Percentiles rank a stretch among this genome's conserved stretches.
Evolutionary conservation across 1,140 invertebrate species (phyloP).

Genomic region (Sinella curviseta): DNA sequence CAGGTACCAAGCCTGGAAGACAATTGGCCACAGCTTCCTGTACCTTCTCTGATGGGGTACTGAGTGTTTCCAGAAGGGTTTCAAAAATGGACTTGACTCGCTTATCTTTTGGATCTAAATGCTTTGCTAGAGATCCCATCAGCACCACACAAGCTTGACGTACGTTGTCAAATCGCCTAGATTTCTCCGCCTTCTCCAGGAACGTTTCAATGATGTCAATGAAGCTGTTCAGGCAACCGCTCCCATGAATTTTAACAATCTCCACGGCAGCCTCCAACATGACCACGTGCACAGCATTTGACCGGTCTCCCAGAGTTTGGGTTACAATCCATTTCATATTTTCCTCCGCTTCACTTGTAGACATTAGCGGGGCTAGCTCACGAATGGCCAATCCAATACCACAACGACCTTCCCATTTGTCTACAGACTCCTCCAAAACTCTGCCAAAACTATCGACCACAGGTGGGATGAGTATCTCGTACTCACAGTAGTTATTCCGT

Average conservation of each 20-base stretch:
- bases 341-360: slow-evolving; percentile 1
- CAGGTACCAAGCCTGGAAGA: slow-evolving; percentile 86
- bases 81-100: slow-evolving; percentile 88
- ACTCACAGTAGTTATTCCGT: slow-evolving; percentile 63
- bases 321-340: slow-evolving; percentile 72
- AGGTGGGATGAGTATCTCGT: slow-evolving; percentile 79
- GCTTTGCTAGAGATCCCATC: slow-evolving; percentile 92
- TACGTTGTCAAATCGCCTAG: slow-evolving; percentile 85
- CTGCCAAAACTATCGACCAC: slow-evolving; percentile 89
- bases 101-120: slow-evolving; percentile 86
- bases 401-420: slow-evolving; percentile 82
- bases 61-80: slow-evolving; percentile 84
- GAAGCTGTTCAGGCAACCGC: slow-evolving; percentile 71
- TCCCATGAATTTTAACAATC: slow-evolving; percentile 84
- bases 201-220: slow-evolving; percentile 88
- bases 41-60: slow-evolving; percentile 94
- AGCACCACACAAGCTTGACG: slow-evolving; percentile 94
- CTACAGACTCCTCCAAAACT: slow-evolving; percentile 77
- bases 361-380: slow-evolving; percentile 70
- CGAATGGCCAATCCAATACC: slow-evolving; percentile 81
- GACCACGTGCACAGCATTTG: slow-evolving; percentile 75
- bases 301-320: slow-evolving; percentile 81
- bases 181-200: slow-evolving; percentile 85
- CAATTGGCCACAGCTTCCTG: slow-evolving; percentile 98
- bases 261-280: slow-evolving; percentile 93